Evolutionary conservation across 2,888 invertebrate species (phyloP), one percentile per base, ranked within the genome.

Genomic region (Belgica antarctica): DNA sequence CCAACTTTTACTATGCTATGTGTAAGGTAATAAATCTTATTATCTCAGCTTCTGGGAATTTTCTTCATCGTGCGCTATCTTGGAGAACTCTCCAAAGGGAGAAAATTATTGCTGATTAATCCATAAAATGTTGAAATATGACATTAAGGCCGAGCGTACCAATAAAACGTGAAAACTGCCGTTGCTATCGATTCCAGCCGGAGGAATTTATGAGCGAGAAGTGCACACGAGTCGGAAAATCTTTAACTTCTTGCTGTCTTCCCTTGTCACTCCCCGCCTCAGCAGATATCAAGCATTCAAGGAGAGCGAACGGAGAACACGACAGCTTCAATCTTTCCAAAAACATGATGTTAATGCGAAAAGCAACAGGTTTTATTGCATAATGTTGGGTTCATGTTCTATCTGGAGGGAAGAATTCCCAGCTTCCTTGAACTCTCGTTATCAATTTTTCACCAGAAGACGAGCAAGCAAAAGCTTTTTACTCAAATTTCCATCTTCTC

Each of bases 11-110:
- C 7, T 22, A 7, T 5, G 57, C 19, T 15, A 10, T 46, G 10
- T 46, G 7, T 22, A 22, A 5, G 5, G 57, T 57, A 57, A 57
- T 57, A 57, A 57, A 57, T 57, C 57, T 57, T 57, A 57, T 57
- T 57, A 57, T 57, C 57, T 22, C 24, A 4, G 24, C 57, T 57
- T 57, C 7, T 57, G 22, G 17, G 57, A 57, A 22, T 46, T 46
- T 10, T n/a, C 15, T 10, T 46, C 15, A n/a, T 46, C 8, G 10
- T 46, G 7, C 10, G 46, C 4, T 15, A 46, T 46, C 7, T 46
- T 46, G 15, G 15, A n/a, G n/a, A n/a, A n/a, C n/a, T n/a, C n/a
- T n/a, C n/a, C n/a, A n/a, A n/a, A n/a, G n/a, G n/a, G n/a, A n/a
- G n/a, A n/a, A n/a, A n/a, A 46, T 46, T 46, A 17, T 22, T 17